Evolutionary conservation across 2,888 invertebrate genomes (phyloP), one percentile per base, ranked within the genome.

Genomic region (Isoperla grammatica): DNA sequence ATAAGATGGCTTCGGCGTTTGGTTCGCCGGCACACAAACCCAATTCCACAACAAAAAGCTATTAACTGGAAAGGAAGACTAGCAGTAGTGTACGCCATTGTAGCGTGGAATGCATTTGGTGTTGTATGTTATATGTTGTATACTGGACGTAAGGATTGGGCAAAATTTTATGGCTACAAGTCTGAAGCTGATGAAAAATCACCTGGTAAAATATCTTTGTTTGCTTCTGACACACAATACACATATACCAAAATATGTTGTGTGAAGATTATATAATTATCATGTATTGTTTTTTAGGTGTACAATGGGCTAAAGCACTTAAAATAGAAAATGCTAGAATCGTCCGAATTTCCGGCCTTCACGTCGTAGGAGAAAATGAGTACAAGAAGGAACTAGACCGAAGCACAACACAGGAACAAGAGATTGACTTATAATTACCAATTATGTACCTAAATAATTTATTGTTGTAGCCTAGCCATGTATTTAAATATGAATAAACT

Each of bases 101-200:
- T 84, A 8, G 83, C 85, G 12, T 88, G 87, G 87, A 83, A 88
- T 72, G 84, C 85, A 1, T 83, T 87, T 69, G 87, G 86, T 9
- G 67, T 83, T 15, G 80, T 87, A 2, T 65, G 78, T 17, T 87
- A 84, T 67, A 79, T 76, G 72, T 70, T 78, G 11, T 83, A 76
- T 64, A 73, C 70, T 1, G 87, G 87, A 2, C 84, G 83, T 69
- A 76, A 72, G 4, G 84, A 86, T 70, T 87, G 86, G 86, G 85
- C 85, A 0, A 76, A 81, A 66, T 80, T 80, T 66, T 79, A 85
- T 69, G 86, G 86, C 4, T 72, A 81, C 3, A 85, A 84, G 71
- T 71, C 79, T 6, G 81, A 84, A 49, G 83, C 81, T 62, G 84
- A 86, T 64, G 70, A 74, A 13, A 68, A 79, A 57, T 76, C 82